These are phyloP conservation scores for Zaprionus vittiger DNA, from an alignment of 1,140 invertebrate genomes.

Conservation along the genomic window DNA sequence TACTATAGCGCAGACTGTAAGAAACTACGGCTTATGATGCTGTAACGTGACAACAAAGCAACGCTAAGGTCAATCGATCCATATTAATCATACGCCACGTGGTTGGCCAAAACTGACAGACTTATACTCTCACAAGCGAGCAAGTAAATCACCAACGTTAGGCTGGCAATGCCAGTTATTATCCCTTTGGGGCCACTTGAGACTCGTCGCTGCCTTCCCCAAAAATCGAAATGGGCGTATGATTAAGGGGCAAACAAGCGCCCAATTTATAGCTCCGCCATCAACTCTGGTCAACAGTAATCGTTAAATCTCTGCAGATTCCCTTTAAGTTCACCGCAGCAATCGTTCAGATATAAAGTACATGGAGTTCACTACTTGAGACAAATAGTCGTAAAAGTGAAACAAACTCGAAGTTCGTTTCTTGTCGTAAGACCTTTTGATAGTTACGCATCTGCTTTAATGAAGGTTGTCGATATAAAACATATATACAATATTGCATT, in stretches of 20 bases:
- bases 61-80: not conserved
- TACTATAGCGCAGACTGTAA: not conserved
- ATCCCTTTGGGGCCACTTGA: conserved; percentile 13
- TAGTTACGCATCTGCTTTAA: not conserved
- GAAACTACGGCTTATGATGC: not conserved
- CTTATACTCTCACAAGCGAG: not conserved
- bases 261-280: not conserved
- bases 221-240: conserved; percentile 5
- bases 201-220: not conserved
- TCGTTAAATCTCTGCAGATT: conserved; percentile 9
- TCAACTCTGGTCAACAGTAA: not conserved
- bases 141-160: conserved; percentile 18
- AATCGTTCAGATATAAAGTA: not conserved
- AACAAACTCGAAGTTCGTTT: not conserved
- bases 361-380: not conserved
- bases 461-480: too few relatives aligned
- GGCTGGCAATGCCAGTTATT: conserved; percentile 1
- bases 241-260: conserved; percentile 1
- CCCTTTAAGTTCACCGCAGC: not conserved
- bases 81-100: conserved; percentile 15
- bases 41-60: not conserved
- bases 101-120: not conserved
- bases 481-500: too few relatives aligned
- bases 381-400: not conserved
- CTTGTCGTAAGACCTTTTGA: not conserved